phyloP scores from a whole-genome alignment of 2,888 invertebrate species.

The Rhamnusium bicolor region DNA sequence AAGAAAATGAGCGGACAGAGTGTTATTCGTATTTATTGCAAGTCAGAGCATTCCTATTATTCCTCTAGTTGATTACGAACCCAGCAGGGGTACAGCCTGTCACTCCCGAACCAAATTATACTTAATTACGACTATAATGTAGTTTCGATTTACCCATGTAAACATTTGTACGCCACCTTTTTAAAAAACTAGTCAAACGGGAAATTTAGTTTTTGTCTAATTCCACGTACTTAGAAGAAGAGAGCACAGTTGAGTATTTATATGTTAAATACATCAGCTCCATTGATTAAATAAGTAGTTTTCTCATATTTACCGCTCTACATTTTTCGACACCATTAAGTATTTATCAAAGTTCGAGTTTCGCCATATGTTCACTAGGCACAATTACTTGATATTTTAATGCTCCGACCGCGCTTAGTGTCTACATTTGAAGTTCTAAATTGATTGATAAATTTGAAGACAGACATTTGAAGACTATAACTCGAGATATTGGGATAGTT shows the following conservation, averaged over 20 bases:
- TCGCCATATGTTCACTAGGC: no score
- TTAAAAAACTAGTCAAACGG: conserved; percentile 22
- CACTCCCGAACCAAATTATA: conserved; percentile 69
- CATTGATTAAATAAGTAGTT: no score
- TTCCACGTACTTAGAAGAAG: background rate
- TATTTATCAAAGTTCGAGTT: no score
- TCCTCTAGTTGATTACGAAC: conserved; percentile 70
- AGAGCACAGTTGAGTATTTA: background rate
- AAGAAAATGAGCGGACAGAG: conserved; percentile 41
- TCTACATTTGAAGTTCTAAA: no score
- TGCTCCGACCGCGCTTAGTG: no score
- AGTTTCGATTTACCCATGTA: conserved; percentile 68
- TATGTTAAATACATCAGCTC: background rate
- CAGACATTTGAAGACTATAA: no score
- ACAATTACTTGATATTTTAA: no score
- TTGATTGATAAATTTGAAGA: no score
- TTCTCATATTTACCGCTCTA: no score
- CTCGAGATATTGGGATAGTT: no score
- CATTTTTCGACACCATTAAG: no score
- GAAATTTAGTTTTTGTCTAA: background rate
- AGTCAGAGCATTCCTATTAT: conserved; percentile 71
- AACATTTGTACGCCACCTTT: conserved; percentile 59
- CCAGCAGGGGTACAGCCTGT: conserved; percentile 68
- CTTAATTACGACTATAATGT: conserved; percentile 69
- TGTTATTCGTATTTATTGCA: conserved; percentile 69